Evolutionary conservation across 2,113 vertebrate species (phyloP), one percentile per base, ranked within the genome.

Genomic region (Zootoca vivipara): DNA sequence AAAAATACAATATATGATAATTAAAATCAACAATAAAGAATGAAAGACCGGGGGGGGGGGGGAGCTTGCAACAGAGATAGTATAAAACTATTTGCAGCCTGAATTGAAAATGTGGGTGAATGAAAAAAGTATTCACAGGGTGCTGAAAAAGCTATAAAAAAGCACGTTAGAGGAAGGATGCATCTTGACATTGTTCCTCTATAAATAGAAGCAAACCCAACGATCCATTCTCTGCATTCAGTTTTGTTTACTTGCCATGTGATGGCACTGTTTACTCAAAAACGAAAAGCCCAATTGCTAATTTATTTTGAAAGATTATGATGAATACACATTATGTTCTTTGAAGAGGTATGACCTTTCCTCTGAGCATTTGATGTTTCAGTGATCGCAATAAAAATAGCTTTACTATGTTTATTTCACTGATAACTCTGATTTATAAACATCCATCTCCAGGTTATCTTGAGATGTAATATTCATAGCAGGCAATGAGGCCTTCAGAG

Each of bases 261-360:
- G 95, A 92, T 95, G 95, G 95, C 95, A 93, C 88, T 94, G 12
- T 95, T 93, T 84, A 92, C 92, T 83, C 78, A 69, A 42, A 90
- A 91, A 87, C 4, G 2, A 3, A 85, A 82, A 33, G 77, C 9
- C 12, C 58, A 38, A 4, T 5, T 13, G 28, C 58, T 58, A 40
- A 73, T 82, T 83, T 75, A 52, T 46, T 30, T 35, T 18, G 4
- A 46, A 22, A 30, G 24, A 86, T 64, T 73, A 12, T 58, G 84
- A 5, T 58, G 84, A 5, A 26, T 2, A 56, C 42, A 67, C 73
- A 20, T 2, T 0, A 1, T 85, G 1, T 0, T 73, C 28, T 18
- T 64, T 79, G 65, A 35, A 79, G 18, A 88, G 30, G 18, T 28
- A 2, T 46, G 1, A 1, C 0, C 33, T 56, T 90, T 87, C 70